Evolutionary conservation across 1,140 invertebrate species (phyloP).

Genomic region (Parapsyche elsis): DNA sequence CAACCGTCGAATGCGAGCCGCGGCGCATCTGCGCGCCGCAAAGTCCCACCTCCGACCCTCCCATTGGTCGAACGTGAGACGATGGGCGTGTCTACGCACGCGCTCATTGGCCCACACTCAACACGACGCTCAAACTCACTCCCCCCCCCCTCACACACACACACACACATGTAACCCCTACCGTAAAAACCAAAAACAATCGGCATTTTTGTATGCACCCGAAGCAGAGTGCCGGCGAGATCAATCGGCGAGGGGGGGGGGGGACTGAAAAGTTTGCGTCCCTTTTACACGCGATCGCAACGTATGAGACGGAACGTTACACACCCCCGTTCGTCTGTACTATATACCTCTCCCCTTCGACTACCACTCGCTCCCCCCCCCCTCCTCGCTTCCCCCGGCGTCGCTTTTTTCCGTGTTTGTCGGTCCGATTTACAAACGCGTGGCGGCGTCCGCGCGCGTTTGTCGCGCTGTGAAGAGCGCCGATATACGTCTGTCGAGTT

Average conservation of each 20-base stretch:
- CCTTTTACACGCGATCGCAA: not conserved
- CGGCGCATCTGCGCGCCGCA: constrained; percentile 8
- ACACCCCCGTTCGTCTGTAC: not conserved
- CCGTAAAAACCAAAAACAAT: constrained; percentile 29
- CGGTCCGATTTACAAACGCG: constrained; percentile 53
- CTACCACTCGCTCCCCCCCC: not conserved
- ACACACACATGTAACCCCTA: not conserved
- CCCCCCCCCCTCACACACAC: too few relatives aligned
- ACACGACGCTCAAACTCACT: too few relatives aligned
- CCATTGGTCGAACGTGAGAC: not conserved
- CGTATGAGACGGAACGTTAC: not conserved
- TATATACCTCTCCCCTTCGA: constrained; percentile 14
- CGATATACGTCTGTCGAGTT: not conserved
- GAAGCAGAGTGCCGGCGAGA: too few relatives aligned
- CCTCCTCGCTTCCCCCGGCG: not conserved
- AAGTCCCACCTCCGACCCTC: not conserved
- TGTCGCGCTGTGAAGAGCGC: not conserved
- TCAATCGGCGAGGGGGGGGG: constrained; percentile 49
- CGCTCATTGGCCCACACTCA: too few relatives aligned
- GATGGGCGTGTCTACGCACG: not conserved
- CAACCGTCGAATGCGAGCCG: not conserved
- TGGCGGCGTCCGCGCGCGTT: constrained; percentile 40
- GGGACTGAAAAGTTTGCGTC: not conserved
- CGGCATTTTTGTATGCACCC: constrained; percentile 53
- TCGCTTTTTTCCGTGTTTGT: constrained; percentile 49